Base-by-base conservation (phyloP, 1,140 invertebrate genomes). In the Campoletis sonorensis region DNA sequence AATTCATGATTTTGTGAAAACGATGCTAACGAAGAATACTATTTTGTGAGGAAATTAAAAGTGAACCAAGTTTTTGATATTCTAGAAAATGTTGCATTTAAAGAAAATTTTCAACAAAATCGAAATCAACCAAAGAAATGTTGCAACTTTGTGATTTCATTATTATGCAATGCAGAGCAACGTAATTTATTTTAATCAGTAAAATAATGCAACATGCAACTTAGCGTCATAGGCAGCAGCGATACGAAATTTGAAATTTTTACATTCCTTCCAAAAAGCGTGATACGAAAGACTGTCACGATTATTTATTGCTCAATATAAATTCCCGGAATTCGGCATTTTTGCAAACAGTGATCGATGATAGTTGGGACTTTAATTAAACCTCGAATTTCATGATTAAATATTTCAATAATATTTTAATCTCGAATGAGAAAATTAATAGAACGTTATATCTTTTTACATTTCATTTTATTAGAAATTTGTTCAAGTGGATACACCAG, bases 161-260 rank as follows among this genome's bases (percentile, higher is more conserved):
- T 51, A 26, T 73, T 76, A 58, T 27, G 26, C 21, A 33, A 54
- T 76, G 23, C 72, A 58, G 7, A 76, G 72, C 72, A 76, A 76
- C 21, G 49, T 5, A 76, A 76, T 54, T 21, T 58, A 58, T 76
- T 58, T n/a, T 15, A 67, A 64, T 64, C 21, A 23, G 11, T 23
- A 1, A 51, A 58, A 76, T 58, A 58, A 30, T 58, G 72, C 72
- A 58, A 30, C 72, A 58, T 76, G 72, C 72, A 76, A 21, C 30
- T 76, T 27, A 49, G 21, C 30, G 21, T 49, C 51, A 76, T 40
- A 30, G 13, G 27, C 45, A 76, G 72, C 71, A 58, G 71, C 16
- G 26, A 49, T 13, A 76, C 27, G 16, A 76, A 76, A 2, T 67
- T 67, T 27, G 61, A 76, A 33, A 30, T 26, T 27, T 11, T 76